Evolutionary conservation across 1,140 invertebrate genomes (phyloP), one percentile per base, ranked within the genome.

Genomic region (Coptotermes formosanus): DNA sequence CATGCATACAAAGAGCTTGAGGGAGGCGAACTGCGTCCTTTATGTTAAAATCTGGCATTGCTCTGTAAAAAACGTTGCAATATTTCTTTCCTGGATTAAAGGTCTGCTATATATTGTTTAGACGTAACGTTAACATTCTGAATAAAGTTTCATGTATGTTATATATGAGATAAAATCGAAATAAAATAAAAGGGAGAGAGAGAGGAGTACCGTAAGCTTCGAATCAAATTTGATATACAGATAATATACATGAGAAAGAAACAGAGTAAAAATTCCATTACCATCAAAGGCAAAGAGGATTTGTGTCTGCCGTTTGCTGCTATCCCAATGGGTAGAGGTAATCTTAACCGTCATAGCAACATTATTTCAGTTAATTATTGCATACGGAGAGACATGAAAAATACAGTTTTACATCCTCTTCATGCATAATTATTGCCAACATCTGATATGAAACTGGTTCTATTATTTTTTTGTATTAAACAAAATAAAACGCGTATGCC

Each of bases 181-280:
- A 64, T 64, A 64, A 64, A 64, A 64, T 64, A 64, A 64, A 64
- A 64, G 59, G 21, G 21, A 64, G 25, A 64, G 59, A 64, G 59
- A 64, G 55, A 59, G 12, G 59, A 59, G 59, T 64, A 64, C 59
- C 4, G 59, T 64, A 23, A 23, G 59, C 59, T 64, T 64, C 59
- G 59, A 64, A 64, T 64, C 14, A 12, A 64, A 64, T 64, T 64
- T 64, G 59, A 64, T 64, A 64, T 64, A 64, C 59, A 64, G 59
- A 23, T 64, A 64, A 64, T 19, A 64, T n/a, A 23, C 21, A 64
- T 64, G 59, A 64, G 59, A 64, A 64, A 64, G 59, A n/a, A 64
- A 64, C 59, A n/a, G 59, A 64, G 59, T n/a, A 64, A 64, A 64
- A 64, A 64, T 64, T 64, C 59, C 59, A 64, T 64, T 64, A 64